phyloP scores from a whole-genome alignment of 2,113 vertebrate genomes.

The Cheilinus undulatus region DNA sequence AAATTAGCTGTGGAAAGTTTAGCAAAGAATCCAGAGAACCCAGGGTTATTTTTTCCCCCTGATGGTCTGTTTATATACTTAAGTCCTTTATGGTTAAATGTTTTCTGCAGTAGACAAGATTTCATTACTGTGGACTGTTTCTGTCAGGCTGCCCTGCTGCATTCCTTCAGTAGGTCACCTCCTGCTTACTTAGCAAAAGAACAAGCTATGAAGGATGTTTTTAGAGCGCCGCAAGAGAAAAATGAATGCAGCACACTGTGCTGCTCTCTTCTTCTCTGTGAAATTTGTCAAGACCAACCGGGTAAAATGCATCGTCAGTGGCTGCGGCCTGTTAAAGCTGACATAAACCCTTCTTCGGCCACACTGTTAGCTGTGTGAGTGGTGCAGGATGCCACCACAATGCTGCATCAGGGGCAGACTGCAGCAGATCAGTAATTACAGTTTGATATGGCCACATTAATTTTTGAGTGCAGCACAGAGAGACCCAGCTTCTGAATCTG shows the following conservation, averaged over 20 bases:
- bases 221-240: neutral
- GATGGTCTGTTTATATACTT: conserved; percentile 7
- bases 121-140: neutral
- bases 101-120: neutral
- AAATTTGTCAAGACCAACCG: conserved; percentile 4
- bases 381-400: conserved; percentile 28
- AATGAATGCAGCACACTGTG: neutral
- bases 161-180: conserved; percentile 5
- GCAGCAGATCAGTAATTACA: neutral
- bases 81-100: conserved; percentile 1
- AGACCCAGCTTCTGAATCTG: conserved; percentile 16
- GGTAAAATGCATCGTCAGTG: conserved; percentile 32
- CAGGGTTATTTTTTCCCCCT: neutral
- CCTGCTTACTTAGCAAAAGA: conserved; percentile 22
- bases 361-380: conserved; percentile 19
- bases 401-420: conserved; percentile 7
- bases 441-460: conserved; percentile 15
- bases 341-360: conserved; percentile 27
- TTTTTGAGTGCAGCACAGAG: conserved; percentile 23
- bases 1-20: neutral
- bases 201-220: conserved; percentile 11
- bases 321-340: conserved; percentile 13
- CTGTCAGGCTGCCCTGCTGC: neutral
- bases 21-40: neutral
- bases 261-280: neutral